phyloP scores from a whole-genome alignment of 2,888 invertebrate genomes.

The Hydriomena furcata region DNA sequence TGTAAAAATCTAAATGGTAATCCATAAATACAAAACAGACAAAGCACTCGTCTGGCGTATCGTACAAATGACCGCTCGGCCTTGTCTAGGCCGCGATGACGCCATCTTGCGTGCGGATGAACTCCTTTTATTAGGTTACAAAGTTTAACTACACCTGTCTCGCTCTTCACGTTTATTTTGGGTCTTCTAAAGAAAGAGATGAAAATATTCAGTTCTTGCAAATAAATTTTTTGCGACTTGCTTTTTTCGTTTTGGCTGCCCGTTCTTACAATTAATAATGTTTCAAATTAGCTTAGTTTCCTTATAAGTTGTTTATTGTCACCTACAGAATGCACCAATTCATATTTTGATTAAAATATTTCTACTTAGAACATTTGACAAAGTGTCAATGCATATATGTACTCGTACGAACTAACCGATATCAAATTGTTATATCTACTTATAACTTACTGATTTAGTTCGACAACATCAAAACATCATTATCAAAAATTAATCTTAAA shows the following conservation, averaged over 20 bases:
- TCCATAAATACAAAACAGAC: conserved; percentile 58
- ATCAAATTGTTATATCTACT: too few species aligned
- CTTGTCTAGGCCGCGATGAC: conserved; percentile 83
- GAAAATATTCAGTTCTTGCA: conserved; percentile 39
- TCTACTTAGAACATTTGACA: neutral
- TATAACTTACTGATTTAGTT: too few species aligned
- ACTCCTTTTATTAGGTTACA: conserved; percentile 72
- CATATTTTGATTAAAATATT: too few species aligned
- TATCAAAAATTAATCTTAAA: too few species aligned
- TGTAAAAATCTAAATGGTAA: too few species aligned
- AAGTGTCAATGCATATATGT: too few species aligned
- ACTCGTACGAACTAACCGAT: too few species aligned
- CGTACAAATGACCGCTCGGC: conserved; percentile 79
- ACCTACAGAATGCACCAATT: too few species aligned
- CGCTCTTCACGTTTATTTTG: conserved; percentile 45
- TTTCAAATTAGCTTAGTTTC: conserved; percentile 1
- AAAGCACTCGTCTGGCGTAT: conserved; percentile 72
- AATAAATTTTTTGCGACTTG: conserved; percentile 40
- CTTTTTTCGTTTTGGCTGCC: conserved; percentile 5
- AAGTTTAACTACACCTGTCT: conserved; percentile 58
- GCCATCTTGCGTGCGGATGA: conserved; percentile 75
- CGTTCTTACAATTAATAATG: neutral
- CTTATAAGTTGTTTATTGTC: too few species aligned
- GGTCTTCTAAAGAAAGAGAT: conserved; percentile 48
- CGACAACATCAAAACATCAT: too few species aligned